phyloP scores from a whole-genome alignment of 2,797 vertebrate species.

The Sorex maritimensis region DNA sequence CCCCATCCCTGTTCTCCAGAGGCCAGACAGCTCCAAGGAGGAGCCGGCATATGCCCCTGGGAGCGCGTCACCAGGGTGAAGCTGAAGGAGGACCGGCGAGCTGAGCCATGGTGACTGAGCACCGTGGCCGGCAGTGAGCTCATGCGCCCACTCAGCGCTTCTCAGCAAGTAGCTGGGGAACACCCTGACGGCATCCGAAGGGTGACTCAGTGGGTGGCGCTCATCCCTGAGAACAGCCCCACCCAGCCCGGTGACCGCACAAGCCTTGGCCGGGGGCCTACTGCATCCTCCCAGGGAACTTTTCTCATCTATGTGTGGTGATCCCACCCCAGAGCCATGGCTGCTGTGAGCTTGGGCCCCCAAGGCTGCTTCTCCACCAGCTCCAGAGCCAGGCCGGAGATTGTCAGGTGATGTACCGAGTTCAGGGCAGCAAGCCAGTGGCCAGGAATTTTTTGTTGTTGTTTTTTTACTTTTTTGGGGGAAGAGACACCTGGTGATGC shows the following conservation, averaged over 20 bases:
- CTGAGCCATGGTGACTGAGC: constrained; percentile 75
- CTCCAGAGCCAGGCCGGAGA: neutral
- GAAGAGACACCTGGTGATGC: neutral
- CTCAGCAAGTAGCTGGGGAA: neutral
- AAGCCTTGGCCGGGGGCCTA: constrained; percentile 39
- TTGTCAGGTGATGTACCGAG: neutral
- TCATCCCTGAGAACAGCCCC: constrained; percentile 53
- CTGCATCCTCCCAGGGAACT: constrained; percentile 75
- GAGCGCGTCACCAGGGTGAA: constrained; percentile 1
- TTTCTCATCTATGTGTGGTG: constrained; percentile 66
- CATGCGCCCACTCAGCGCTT: constrained; percentile 74
- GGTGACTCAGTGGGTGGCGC: constrained; percentile 76
- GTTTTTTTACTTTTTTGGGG: neutral
- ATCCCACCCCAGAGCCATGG: neutral
- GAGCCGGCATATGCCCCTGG: constrained; percentile 1
- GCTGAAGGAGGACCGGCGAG: neutral
- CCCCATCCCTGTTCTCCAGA: neutral
- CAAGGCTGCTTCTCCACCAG: neutral
- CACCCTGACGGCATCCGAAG: constrained; percentile 65
- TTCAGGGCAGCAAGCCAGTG: neutral
- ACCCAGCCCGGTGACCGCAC: constrained; percentile 36
- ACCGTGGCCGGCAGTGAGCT: constrained; percentile 71
- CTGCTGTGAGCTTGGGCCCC: constrained; percentile 66
- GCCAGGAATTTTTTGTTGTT: neutral
- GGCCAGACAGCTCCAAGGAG: neutral